A percentile compares a stretch with the other conserved stretches of the same genome.
phyloP scores from a whole-genome alignment of 2,797 vertebrate species.

The Erpetoichthys calabaricus region DNA sequence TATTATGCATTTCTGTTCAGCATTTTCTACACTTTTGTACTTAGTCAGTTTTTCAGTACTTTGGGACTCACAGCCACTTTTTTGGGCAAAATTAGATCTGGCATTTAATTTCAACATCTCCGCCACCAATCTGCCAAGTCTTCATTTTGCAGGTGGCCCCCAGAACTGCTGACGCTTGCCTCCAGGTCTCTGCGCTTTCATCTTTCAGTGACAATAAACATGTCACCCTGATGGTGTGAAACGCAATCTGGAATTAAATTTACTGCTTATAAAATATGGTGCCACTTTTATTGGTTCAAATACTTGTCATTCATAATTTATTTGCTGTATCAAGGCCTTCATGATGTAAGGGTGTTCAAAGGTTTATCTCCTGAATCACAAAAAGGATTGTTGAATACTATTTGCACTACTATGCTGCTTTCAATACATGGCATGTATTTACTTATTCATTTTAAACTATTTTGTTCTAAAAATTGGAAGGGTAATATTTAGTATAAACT shows the following conservation, averaged over 20 bases:
- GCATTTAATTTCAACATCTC: conserved; percentile 62
- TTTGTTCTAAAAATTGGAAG: too few relatives aligned
- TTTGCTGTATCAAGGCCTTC: conserved; percentile 73
- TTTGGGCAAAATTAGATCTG: conserved; percentile 64
- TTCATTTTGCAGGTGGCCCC: conserved; percentile 59
- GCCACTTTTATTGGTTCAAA: conserved; percentile 94
- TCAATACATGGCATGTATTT: too few relatives aligned
- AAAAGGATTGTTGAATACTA: conserved; percentile 1
- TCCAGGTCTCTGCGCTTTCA: conserved; percentile 58
- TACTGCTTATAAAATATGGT: conserved; percentile 96
- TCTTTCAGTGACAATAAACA: conserved; percentile 83
- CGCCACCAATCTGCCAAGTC: conserved; percentile 55
- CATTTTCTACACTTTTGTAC: background rate
- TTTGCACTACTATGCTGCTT: background rate
- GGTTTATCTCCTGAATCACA: conserved; percentile 2
- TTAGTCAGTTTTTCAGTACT: conserved; percentile 12
- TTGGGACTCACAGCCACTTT: conserved; percentile 43
- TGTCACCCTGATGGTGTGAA: conserved; percentile 78
- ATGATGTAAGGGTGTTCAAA: conserved; percentile 48
- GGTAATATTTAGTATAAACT: too few relatives aligned
- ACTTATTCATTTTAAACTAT: too few relatives aligned
- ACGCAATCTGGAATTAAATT: conserved; percentile 95
- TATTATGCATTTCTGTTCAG: background rate
- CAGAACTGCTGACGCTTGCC: conserved; percentile 66
- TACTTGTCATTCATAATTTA: conserved; percentile 96